phyloP scores from a whole-genome alignment of 2,113 vertebrate species.

The Zosterops lateralis region DNA sequence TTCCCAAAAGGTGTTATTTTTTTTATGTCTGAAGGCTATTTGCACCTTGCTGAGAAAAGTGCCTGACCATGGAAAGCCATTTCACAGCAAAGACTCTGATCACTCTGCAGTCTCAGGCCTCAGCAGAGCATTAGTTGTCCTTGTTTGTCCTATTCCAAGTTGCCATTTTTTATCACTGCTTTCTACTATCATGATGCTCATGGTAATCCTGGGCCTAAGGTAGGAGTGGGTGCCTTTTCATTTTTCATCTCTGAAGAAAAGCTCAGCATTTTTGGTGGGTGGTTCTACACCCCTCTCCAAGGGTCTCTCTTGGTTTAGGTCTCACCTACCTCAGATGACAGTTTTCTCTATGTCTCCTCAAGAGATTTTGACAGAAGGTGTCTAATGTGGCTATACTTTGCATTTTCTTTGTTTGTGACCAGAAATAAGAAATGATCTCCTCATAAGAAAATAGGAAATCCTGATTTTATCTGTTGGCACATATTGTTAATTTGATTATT shows the following conservation, averaged over 20 bases:
- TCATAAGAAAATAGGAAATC: background rate
- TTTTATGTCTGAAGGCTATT: background rate
- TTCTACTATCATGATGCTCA: background rate
- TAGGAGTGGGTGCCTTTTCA: background rate
- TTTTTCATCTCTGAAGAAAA: background rate
- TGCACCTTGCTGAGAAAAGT: background rate
- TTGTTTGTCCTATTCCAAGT: background rate
- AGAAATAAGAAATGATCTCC: background rate
- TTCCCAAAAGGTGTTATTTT: background rate
- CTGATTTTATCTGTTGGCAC: background rate
- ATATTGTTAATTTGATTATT: background rate
- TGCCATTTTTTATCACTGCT: background rate
- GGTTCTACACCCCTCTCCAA: background rate
- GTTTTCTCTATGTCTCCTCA: background rate
- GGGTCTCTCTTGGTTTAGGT: background rate
- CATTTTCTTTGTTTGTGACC: background rate
- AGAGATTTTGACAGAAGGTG: background rate
- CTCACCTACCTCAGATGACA: background rate
- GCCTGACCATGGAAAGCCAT: background rate
- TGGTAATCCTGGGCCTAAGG: background rate
- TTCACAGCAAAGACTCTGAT: background rate
- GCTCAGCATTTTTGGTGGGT: background rate
- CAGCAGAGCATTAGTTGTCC: background rate
- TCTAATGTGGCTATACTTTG: background rate
- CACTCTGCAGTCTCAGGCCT: background rate